Conservation (phyloP, 2,797 vertebrate species). For the Tangara arthus region DNA sequence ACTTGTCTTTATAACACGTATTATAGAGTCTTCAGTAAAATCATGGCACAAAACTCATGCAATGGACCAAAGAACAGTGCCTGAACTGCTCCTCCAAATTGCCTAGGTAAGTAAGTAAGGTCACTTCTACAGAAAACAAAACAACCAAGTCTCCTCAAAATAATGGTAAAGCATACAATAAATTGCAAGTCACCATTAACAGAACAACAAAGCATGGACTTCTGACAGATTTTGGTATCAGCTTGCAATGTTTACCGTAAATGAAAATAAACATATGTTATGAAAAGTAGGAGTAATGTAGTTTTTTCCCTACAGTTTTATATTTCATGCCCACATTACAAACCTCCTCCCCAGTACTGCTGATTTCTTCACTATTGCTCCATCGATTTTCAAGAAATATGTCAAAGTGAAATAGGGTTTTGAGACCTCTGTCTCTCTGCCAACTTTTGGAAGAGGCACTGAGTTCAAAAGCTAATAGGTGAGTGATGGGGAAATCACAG, state of each 20-base stretch:
- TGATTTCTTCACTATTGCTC: background rate
- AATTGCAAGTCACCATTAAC: background rate
- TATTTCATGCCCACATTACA: background rate
- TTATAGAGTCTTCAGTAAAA: background rate
- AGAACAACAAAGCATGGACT: background rate
- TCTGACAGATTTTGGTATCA: background rate
- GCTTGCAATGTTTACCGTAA: background rate
- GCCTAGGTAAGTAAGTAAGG: background rate
- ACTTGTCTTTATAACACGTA: background rate
- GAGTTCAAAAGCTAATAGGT: background rate
- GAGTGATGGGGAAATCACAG: background rate
- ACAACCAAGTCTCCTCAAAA: background rate
- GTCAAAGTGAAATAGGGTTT: background rate
- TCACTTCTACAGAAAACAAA: background rate
- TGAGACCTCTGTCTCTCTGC: background rate
- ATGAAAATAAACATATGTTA: background rate
- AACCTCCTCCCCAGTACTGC: background rate
- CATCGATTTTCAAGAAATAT: background rate
- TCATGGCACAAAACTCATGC: background rate
- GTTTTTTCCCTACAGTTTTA: background rate
- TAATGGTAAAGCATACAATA: background rate
- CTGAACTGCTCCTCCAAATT: background rate
- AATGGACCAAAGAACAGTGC: background rate
- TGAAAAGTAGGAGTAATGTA: background rate
- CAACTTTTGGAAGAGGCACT: background rate